phyloP scores from a whole-genome alignment of 1,140 invertebrate genomes.

The Babylonia areolata region DNA sequence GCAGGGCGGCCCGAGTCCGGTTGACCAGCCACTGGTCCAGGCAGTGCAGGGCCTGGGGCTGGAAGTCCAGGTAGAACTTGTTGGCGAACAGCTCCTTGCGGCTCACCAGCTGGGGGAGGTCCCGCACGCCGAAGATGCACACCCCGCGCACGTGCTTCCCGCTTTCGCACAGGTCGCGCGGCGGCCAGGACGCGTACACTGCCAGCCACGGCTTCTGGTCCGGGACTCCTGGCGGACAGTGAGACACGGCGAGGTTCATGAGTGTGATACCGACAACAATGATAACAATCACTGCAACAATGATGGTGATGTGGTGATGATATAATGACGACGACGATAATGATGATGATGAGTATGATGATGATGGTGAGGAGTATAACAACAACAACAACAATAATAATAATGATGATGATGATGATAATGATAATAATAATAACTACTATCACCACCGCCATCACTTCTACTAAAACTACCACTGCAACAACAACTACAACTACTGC shows the following conservation, averaged over 20 bases:
- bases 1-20: slow-evolving; percentile 42
- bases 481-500: too few relatives aligned
- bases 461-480: too few relatives aligned
- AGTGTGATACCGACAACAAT: neutral
- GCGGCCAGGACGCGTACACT: slow-evolving; percentile 59
- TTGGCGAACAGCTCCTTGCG: slow-evolving; percentile 70
- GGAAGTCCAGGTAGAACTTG: slow-evolving; percentile 68
- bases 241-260: neutral
- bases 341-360: too few relatives aligned
- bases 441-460: too few relatives aligned
- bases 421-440: neutral
- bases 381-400: too few relatives aligned
- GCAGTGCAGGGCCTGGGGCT: slow-evolving; percentile 69
- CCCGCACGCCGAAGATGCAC: slow-evolving; percentile 69
- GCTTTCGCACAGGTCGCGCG: slow-evolving; percentile 33
- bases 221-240: slow-evolving; percentile 53
- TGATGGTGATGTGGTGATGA: too few relatives aligned
- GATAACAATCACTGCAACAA: neutral
- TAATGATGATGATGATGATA: neutral
- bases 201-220: slow-evolving; percentile 66
- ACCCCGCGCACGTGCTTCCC: slow-evolving; percentile 60
- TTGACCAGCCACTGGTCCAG: slow-evolving; percentile 66
- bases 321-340: too few relatives aligned
- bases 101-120: slow-evolving; percentile 58
- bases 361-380: too few relatives aligned